Percentiles rank a stretch among this genome's conserved stretches.
Evolutionary conservation across 2,888 invertebrate genomes (phyloP).

Genomic region (Himalopsyche kuldschensis): DNA sequence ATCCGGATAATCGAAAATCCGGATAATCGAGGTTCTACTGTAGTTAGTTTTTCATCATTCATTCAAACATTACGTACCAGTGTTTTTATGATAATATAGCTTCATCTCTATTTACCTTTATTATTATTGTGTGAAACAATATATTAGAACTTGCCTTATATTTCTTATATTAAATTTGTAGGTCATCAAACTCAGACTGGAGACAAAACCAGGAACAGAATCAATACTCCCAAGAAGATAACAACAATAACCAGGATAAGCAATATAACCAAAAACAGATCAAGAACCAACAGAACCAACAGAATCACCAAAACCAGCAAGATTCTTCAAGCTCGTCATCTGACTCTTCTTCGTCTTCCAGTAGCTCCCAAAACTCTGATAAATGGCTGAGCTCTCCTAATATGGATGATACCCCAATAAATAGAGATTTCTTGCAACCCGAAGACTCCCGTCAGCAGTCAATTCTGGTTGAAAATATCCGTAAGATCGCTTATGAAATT

Average conservation of each 20-base stretch:
- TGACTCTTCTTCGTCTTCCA: conserved; percentile 35
- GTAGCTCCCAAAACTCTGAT: conserved; percentile 38
- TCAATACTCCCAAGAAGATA: conserved; percentile 33
- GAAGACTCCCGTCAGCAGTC: conserved; percentile 49
- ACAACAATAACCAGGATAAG: not conserved
- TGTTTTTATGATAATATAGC: too few species aligned
- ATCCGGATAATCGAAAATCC: too few species aligned
- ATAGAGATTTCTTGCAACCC: conserved; percentile 53
- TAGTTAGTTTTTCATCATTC: too few species aligned
- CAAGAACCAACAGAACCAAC: not conserved
- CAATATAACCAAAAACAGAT: not conserved
- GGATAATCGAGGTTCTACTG: too few species aligned
- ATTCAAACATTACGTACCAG: too few species aligned
- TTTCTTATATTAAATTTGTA: not conserved
- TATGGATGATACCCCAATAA: conserved; percentile 51
- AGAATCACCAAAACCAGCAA: not conserved
- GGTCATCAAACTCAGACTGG: conserved; percentile 24
- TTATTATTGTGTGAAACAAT: too few species aligned
- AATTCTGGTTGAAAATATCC: conserved; percentile 48
- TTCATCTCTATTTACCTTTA: too few species aligned
- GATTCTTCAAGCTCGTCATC: conserved; percentile 20
- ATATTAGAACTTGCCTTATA: not conserved
- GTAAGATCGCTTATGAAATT: conserved; percentile 59
- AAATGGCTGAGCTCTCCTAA: conserved; percentile 44
- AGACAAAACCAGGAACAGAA: conserved; percentile 9